Evolutionary conservation across 2,797 vertebrate species (phyloP), one percentile per base, ranked within the genome.

Genomic region (Carduelis carduelis): DNA sequence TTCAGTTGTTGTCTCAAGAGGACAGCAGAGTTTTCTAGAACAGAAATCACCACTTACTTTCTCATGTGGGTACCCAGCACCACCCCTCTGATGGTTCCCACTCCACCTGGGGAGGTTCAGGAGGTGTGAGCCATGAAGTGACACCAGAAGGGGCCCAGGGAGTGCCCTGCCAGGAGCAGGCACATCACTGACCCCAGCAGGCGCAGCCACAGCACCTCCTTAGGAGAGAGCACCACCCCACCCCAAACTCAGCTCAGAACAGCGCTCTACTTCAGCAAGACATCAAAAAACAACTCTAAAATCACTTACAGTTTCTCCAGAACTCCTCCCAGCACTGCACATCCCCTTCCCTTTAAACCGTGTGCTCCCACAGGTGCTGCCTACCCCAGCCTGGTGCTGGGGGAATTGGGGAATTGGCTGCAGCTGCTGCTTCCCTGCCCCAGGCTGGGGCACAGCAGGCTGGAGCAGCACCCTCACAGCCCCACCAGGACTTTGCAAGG

Each of bases 91-190:
- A 8, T 30, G 9, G 10, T 9, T 59, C 22, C 16, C 30, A 1
- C 17, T 7, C 1, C 11, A 8, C 4, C 0, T 46, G 30, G 23
- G n/a, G n/a, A 46, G 8, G 24, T 8, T 50, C 30, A 66, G 49
- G 43, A 55, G 37, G 2, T 0, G 0, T 9, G 2, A 39, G 21
- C 49, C 41, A 11, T 2, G 5, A 66, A 26, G 32, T 0, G 5
- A 23, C 27, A 53, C 26, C 35, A 55, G 21, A 39, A 34, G 4
- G 8, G 4, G 6, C 22, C 12, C 74, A 43, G 8, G 1, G 12
- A 41, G 24, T 12, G 13, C 44, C 41, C 34, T 27, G 5, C 41
- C 34, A 46, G 7, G 14, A 66, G n/a, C 18, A 50, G 12, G 13
- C 26, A 74, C 23, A 46, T 3, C 32, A 30, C 11, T 2, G 39